Evolutionary conservation across 2,113 vertebrate genomes (phyloP), one percentile per base, ranked within the genome.

Genomic region (Chitala chitala): DNA sequence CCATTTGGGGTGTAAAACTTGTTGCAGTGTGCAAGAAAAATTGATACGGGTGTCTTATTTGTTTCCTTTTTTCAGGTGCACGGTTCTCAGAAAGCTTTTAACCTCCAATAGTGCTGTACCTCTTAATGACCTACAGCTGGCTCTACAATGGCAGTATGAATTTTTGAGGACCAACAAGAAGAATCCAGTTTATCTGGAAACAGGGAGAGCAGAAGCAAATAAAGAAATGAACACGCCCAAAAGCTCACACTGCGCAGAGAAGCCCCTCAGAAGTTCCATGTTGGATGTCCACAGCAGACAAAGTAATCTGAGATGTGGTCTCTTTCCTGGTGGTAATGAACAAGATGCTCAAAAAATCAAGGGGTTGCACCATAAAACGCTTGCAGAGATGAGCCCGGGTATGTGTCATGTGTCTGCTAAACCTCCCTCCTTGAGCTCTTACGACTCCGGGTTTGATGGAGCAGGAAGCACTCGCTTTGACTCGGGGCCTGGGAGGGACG

Each of bases 91-190:
- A 73, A 88, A 83, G 20, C 76, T 92, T 2, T 72, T 92, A 0
- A 80, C 80, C 0, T 87, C 82, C 4, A 76, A 79, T 1, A 83
- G 75, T 3, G 77, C 84, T 0, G 80, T 86, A 22, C 8, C 76
- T 0, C 65, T 88, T 1, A 72, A 69, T 22, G 80, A 85, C 17
- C 85, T 92, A 1, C 85, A 90, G 80, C 33, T 81, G 22, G 86
- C 88, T 6, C 73, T 91, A 17, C 86, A 88, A 70, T 92, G 90
- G 91, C 89, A 92, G 83, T 84, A 86, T 3, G 82, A 89, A 42
- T 68, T 83, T 42, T 73, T 90, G 8, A 77, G 73, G 48, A 65
- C 75, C 58, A 55, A 50, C 54, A 36, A 71, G 7, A 40, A n/a
- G 0, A 12, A 44, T 9, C 33, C 0, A 10, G 31, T 50, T 24